A percentile compares a stretch with the other conserved stretches of the same genome.
Evolutionary conservation across 2,797 vertebrate species (phyloP).

Genomic region (Alosa sapidissima): DNA sequence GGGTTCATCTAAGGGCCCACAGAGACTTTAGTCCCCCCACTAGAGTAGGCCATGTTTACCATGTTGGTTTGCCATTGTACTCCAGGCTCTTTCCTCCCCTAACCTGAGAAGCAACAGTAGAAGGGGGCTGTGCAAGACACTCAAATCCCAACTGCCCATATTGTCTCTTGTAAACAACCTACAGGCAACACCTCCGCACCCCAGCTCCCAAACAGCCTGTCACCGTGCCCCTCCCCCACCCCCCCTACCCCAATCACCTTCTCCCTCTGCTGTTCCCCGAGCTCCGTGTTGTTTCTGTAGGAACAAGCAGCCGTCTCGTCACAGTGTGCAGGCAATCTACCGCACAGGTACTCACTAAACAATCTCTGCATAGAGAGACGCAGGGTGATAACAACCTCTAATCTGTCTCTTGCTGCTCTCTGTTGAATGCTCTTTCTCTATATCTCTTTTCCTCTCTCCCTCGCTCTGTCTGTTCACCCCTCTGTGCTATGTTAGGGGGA

Average conservation of each 20-base stretch:
- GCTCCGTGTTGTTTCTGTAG: slow-evolving; percentile 42
- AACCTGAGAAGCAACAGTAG: slow-evolving; percentile 60
- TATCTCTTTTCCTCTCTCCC: background rate
- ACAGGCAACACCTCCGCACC: slow-evolving; percentile 59
- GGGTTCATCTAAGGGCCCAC: slow-evolving; percentile 50
- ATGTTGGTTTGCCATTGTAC: slow-evolving; percentile 74
- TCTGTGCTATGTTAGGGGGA: slow-evolving; percentile 54
- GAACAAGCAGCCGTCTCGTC: slow-evolving; percentile 52
- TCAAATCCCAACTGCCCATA: slow-evolving; percentile 76
- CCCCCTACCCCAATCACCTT: slow-evolving; percentile 43
- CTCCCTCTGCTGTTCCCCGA: slow-evolving; percentile 16
- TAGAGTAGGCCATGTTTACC: slow-evolving; percentile 75
- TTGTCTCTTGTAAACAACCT: slow-evolving; percentile 76
- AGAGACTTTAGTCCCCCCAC: slow-evolving; percentile 47
- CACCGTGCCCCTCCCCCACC: slow-evolving; percentile 44
- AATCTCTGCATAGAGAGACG: background rate
- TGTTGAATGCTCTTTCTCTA: background rate
- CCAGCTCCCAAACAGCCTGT: background rate
- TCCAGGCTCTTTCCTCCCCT: slow-evolving; percentile 65
- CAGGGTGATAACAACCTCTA: slow-evolving; percentile 7
- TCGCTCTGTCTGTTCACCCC: background rate
- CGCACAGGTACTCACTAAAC: slow-evolving; percentile 11
- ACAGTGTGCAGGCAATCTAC: background rate
- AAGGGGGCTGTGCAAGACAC: slow-evolving; percentile 61
- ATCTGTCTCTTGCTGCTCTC: slow-evolving; percentile 9